These are phyloP conservation scores for Dasysyrphus albostriatus DNA, from an alignment of 2,888 invertebrate species.

Conservation along the genomic window DNA sequence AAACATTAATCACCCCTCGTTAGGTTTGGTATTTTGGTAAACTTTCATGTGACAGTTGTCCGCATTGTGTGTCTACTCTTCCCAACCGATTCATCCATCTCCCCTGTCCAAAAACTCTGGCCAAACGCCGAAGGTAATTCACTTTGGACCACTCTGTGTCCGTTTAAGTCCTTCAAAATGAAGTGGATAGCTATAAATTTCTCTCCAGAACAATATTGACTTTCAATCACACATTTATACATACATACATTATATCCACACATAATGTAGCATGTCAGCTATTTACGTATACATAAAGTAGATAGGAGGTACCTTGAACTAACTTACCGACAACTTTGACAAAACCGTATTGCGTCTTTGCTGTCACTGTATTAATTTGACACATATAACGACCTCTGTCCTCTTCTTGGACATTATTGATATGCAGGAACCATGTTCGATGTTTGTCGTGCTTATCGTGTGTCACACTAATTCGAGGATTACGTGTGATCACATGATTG, in stretches of 20 bases:
- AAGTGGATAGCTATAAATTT: constrained; percentile 31
- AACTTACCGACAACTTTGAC: constrained; percentile 96
- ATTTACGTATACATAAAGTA: background rate
- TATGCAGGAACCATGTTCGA: constrained; percentile 96
- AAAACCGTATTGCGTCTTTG: constrained; percentile 96
- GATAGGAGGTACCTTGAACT: constrained; percentile 78
- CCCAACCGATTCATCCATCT: background rate
- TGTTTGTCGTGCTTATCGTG: constrained; percentile 93
- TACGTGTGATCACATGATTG: constrained; percentile 96
- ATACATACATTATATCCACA: background rate
- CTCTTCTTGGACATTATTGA: constrained; percentile 95
- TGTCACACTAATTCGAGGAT: constrained; percentile 95
- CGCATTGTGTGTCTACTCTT: constrained; percentile 17
- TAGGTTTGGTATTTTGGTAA: constrained; percentile 68
- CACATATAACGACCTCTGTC: constrained; percentile 97
- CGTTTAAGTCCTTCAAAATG: constrained; percentile 39
- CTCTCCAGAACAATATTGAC: constrained; percentile 46
- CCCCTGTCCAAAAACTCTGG: background rate
- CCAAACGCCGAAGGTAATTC: constrained; percentile 19
- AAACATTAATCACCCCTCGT: constrained; percentile 75
- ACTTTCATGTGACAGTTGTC: constrained; percentile 67
- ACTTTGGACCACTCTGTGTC: constrained; percentile 24
- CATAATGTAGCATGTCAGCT: constrained; percentile 2
- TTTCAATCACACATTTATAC: constrained; percentile 45
- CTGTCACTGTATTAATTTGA: constrained; percentile 96